These are phyloP conservation scores for Alligator mississippiensis DNA, from an alignment of 2,113 vertebrate genomes.

Conservation along the genomic window DNA sequence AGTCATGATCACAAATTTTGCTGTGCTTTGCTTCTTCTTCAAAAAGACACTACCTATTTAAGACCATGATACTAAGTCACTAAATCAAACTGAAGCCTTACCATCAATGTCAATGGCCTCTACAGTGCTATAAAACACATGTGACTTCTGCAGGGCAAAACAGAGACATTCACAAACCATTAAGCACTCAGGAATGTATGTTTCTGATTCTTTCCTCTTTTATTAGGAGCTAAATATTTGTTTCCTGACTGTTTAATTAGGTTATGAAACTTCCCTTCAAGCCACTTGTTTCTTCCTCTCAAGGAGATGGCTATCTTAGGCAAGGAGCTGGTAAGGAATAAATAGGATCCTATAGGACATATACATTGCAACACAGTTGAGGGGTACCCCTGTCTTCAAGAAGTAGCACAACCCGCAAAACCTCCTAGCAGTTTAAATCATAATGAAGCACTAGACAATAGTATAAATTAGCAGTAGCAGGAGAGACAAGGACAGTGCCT, in stretches of 20 bases:
- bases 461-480: neutral
- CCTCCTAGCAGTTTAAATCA: neutral
- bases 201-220: conserved; percentile 45
- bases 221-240: conserved; percentile 23
- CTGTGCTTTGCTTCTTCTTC: neutral
- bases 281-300: conserved; percentile 4
- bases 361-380: neutral
- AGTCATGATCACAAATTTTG: neutral
- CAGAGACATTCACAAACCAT: conserved; percentile 34
- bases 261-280: conserved; percentile 11
- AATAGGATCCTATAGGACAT: neutral
- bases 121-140: neutral
- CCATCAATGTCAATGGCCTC: neutral
- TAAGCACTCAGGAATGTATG: conserved; percentile 6
- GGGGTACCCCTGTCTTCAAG: neutral
- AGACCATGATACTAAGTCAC: neutral
- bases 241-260: conserved; percentile 47
- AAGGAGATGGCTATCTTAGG: neutral
- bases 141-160: conserved; percentile 30
- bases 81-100: neutral
- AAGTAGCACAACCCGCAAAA: neutral
- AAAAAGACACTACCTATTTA: neutral
- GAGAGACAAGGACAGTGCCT: neutral
- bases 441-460: neutral
- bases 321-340: conserved; percentile 8